Conservation (phyloP, 2,113 vertebrate genomes). For the Dissostichus mawsoni region DNA sequence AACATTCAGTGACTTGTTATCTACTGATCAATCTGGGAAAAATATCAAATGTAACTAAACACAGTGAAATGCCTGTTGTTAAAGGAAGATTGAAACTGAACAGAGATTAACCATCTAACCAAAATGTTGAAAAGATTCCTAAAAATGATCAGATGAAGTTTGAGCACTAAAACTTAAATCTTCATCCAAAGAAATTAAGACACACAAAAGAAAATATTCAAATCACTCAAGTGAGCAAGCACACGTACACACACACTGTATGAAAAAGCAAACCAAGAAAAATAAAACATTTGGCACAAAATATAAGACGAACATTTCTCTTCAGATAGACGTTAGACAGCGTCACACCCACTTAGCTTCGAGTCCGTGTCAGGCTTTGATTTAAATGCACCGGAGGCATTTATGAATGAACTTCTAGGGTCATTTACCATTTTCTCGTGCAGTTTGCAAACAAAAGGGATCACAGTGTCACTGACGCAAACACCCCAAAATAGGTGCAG, state of each 20-base stretch:
- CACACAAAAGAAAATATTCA: slow-evolving; percentile 37
- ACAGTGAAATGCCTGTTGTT: slow-evolving; percentile 65
- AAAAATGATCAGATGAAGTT: slow-evolving; percentile 42
- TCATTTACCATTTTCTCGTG: neutral
- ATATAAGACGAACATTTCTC: slow-evolving; percentile 32
- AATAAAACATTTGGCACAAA: slow-evolving; percentile 75
- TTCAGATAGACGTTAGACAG: slow-evolving; percentile 46
- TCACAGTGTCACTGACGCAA: slow-evolving; percentile 8
- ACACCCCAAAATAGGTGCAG: neutral
- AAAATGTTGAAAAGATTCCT: slow-evolving; percentile 35
- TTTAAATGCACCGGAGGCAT: slow-evolving; percentile 77
- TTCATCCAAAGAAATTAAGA: slow-evolving; percentile 62
- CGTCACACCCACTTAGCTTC: slow-evolving; percentile 27
- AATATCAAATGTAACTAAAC: slow-evolving; percentile 34
- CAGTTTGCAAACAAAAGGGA: slow-evolving; percentile 31
- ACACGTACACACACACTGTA: slow-evolving; percentile 50
- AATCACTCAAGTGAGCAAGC: slow-evolving; percentile 48
- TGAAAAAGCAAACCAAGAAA: slow-evolving; percentile 55
- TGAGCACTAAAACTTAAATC: slow-evolving; percentile 54
- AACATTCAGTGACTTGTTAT: slow-evolving; percentile 52
- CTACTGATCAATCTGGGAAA: slow-evolving; percentile 19
- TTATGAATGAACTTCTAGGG: slow-evolving; percentile 27
- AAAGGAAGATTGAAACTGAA: slow-evolving; percentile 47
- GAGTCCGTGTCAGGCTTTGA: slow-evolving; percentile 4
- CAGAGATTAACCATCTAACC: slow-evolving; percentile 27